A percentile compares a stretch with the other conserved stretches of the same genome.
These are phyloP conservation scores for Holacanthella duospinosa DNA, from an alignment of 2,888 invertebrate species.

Conservation along the genomic window DNA sequence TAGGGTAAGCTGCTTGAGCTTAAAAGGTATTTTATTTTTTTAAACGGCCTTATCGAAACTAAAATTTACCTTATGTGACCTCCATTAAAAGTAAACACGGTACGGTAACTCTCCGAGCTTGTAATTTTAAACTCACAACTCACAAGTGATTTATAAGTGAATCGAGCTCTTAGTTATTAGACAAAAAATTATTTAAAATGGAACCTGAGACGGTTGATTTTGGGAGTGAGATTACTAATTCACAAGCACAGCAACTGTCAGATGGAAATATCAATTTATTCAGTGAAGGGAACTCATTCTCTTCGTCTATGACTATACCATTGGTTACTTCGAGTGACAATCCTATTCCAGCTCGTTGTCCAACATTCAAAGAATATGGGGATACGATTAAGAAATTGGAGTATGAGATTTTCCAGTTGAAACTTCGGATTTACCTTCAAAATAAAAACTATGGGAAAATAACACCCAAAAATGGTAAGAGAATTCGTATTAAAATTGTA, in stretches of 20 bases:
- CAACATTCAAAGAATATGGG: conserved; percentile 28
- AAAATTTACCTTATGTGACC: too few species aligned
- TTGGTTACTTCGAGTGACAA: background rate
- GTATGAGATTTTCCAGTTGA: conserved; percentile 32
- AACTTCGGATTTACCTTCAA: conserved; percentile 26
- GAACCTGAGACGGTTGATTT: background rate
- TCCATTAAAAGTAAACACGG: too few species aligned
- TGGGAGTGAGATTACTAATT: background rate
- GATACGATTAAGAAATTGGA: conserved; percentile 30
- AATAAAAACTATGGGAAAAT: background rate
- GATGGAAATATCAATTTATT: background rate
- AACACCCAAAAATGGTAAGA: background rate
- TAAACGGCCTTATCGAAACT: too few species aligned
- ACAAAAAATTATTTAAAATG: background rate
- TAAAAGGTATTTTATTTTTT: too few species aligned
- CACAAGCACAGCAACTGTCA: background rate
- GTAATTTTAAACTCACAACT: background rate
- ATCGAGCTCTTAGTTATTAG: background rate
- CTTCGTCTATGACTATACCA: background rate
- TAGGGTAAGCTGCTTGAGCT: too few species aligned
- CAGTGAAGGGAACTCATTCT: background rate
- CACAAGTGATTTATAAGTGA: background rate
- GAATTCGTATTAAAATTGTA: background rate
- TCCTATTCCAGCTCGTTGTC: background rate
- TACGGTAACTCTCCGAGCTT: too few species aligned